Conservation (phyloP, 1,140 invertebrate genomes). For the Trichogramma pretiosum region DNA sequence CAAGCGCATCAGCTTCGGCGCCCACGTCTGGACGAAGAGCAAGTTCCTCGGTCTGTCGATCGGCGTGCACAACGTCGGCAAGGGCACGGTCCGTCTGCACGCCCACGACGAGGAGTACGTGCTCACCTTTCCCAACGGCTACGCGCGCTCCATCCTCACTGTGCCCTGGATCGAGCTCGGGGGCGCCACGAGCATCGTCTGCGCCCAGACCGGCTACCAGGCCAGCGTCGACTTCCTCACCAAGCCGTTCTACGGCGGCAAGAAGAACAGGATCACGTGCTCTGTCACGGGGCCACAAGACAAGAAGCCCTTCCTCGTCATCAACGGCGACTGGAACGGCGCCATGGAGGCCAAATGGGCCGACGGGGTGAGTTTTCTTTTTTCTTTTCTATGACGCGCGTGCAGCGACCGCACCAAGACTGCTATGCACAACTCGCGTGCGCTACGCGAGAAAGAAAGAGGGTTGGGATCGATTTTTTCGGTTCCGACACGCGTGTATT, state of each 20-base stretch:
- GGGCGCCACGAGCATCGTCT: constrained; percentile 78
- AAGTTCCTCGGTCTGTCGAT: constrained; percentile 95
- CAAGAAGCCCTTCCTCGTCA: constrained; percentile 79
- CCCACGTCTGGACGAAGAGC: constrained; percentile 95
- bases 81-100: constrained; percentile 71
- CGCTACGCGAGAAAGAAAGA: too few relatives aligned
- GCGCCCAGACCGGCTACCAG: constrained; percentile 80
- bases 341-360: constrained; percentile 80
- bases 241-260: constrained; percentile 95
- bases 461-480: too few relatives aligned
- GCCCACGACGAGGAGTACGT: constrained; percentile 86
- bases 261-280: constrained; percentile 80
- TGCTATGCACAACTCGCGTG: too few relatives aligned
- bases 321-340: constrained; percentile 95
- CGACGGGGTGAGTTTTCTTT: constrained; percentile 57
- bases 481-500: too few relatives aligned
- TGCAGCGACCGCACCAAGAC: too few relatives aligned
- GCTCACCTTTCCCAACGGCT: constrained; percentile 91
- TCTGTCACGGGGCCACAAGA: constrained; percentile 69
- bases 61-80: constrained; percentile 80
- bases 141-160: constrained; percentile 90
- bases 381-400: not conserved
- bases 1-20: constrained; percentile 84
- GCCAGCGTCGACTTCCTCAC: constrained; percentile 89
- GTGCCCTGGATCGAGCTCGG: constrained; percentile 96